Conservation (phyloP, 1,140 invertebrate species). For the Propsilocerus akamusi region DNA sequence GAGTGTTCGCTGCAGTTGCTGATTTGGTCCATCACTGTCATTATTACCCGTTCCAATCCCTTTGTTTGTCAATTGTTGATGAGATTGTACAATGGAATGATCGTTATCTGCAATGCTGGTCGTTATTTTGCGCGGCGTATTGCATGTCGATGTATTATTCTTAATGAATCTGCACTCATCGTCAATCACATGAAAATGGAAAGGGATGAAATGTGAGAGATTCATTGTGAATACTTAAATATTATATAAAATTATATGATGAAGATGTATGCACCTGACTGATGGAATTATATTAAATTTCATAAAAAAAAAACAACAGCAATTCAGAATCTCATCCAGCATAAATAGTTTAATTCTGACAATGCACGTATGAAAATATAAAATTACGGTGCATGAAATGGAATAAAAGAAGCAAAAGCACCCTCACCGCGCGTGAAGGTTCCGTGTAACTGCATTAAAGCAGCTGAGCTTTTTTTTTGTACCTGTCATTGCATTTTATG, state of each 20-base stretch:
- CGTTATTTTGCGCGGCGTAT: neutral
- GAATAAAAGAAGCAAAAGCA: neutral
- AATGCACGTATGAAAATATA: neutral
- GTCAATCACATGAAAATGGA: no score
- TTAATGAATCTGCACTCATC: neutral
- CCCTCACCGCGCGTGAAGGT: neutral
- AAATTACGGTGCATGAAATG: neutral
- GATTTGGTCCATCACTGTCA: neutral
- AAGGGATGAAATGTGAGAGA: neutral
- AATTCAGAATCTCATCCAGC: no score
- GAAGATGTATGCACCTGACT: no score
- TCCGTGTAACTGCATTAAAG: no score
- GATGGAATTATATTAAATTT: no score
- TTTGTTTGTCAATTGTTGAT: neutral
- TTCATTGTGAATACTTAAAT: neutral
- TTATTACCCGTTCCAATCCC: neutral
- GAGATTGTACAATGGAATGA: neutral
- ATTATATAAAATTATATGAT: no score
- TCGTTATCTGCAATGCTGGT: neutral
- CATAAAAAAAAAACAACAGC: no score
- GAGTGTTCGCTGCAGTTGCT: neutral
- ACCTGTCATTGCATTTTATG: no score
- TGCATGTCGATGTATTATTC: neutral
- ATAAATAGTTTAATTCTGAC: no score
- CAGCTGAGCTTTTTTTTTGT: no score